Evolutionary conservation across 2,113 vertebrate species (phyloP).

Genomic region (Myrmophylax atrothorax): DNA sequence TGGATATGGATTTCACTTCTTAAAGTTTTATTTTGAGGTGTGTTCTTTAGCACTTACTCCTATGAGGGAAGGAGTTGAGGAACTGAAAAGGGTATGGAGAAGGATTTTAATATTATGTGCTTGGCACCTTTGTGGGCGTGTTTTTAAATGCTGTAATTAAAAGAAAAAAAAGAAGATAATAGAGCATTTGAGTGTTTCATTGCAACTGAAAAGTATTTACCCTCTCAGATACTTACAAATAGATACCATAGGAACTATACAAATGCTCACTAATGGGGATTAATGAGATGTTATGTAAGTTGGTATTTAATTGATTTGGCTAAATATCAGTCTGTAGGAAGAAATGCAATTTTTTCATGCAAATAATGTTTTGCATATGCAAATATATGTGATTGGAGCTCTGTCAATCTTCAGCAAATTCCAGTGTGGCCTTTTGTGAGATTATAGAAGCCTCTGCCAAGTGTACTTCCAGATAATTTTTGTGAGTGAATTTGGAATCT

Average conservation of each 20-base stretch:
- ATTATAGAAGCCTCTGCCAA: neutral
- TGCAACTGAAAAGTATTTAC: neutral
- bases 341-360: neutral
- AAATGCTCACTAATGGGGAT: neutral
- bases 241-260: neutral
- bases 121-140: neutral
- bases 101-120: neutral
- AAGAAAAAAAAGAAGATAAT: neutral
- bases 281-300: neutral
- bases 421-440: neutral
- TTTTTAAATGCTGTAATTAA: neutral
- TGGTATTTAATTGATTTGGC: slow-evolving; percentile 17
- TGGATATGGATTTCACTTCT: neutral
- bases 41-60: neutral
- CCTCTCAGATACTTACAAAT: neutral
- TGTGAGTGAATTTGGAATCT: neutral
- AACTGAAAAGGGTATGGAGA: neutral
- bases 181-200: neutral
- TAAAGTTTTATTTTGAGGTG: neutral
- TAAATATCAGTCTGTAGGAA: neutral
- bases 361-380: slow-evolving; percentile 38
- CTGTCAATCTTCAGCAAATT: neutral
- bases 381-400: slow-evolving; percentile 8
- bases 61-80: neutral
- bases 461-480: slow-evolving; percentile 11